Evolutionary conservation across 2,113 vertebrate species (phyloP).

Genomic region (Fulica atra): DNA sequence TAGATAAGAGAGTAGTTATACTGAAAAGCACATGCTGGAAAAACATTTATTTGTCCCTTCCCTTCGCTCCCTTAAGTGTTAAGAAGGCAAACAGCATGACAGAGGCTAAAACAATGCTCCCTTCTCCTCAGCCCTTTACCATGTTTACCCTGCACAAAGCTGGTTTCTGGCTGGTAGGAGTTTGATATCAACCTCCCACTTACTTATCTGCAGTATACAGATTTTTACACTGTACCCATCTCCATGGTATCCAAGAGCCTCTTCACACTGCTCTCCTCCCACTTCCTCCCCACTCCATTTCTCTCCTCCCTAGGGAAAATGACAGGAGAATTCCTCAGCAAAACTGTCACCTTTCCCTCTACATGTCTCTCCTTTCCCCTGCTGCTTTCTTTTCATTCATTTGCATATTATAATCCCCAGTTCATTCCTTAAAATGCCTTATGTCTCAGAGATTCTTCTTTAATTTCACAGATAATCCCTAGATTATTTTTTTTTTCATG

Average conservation of each 20-base stretch:
- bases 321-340: conserved; percentile 54
- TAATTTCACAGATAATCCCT: background rate
- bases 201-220: conserved; percentile 64
- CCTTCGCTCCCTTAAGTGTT: background rate
- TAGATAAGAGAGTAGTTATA: background rate
- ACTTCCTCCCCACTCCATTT: conserved; percentile 54
- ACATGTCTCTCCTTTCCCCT: background rate
- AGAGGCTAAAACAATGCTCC: conserved; percentile 17
- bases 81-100: background rate
- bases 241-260: conserved; percentile 66
- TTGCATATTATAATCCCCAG: background rate
- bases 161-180: conserved; percentile 53
- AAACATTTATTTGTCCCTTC: background rate
- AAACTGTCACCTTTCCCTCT: conserved; percentile 19
- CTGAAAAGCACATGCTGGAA: background rate
- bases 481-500: background rate
- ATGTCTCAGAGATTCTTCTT: background rate
- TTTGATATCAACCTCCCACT: conserved; percentile 62
- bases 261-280: conserved; percentile 57
- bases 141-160: conserved; percentile 34
- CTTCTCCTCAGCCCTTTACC: background rate
- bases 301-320: conserved; percentile 32
- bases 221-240: conserved; percentile 66
- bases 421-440: background rate
- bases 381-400: background rate